Evolutionary conservation across 2,888 invertebrate species (phyloP), one percentile per base, ranked within the genome.

Genomic region (Flabesymbios commensalis): DNA sequence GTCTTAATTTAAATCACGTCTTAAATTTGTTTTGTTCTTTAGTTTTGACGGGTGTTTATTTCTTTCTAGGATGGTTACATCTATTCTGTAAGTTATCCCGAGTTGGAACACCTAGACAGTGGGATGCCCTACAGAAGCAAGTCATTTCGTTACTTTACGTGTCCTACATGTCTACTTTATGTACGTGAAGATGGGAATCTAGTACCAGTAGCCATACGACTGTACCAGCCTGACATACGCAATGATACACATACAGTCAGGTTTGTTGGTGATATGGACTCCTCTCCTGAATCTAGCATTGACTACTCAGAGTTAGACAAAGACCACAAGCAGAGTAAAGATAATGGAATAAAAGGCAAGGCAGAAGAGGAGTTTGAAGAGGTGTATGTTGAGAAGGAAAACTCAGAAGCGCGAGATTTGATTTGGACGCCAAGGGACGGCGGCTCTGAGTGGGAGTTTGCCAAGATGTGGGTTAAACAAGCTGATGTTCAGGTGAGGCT

Each of bases 401-500:
- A 2, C 10, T 5, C 26, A 4, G 56, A 36, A n/a, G 29, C 22
- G 3, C 24, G 24, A 22, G 26, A 17, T 3, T 51, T 28, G 24
- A 57, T 62, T 7, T 63, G 42, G 45, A 63, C 60, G 3, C 56
- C 63, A 14, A 22, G 22, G 24, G 63, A 63, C 52, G n/a, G n/a
- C 43, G 28, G 2, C 10, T 19, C 19, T 26, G 67, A 65, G 31
- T 69, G 69, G 69, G 19, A 55, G 2, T 39, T 64, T 17, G 67
- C 69, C 31, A 69, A 69, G 52, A 65, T 69, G 67, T 68, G 63
- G 60, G 65, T 68, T 33, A 58, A 62, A 2, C 26, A 41, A 22
- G 69, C 69, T 2, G 69, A 68, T 43, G 59, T 59, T n/a, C 69
- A 69, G n/a, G n/a, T n/a, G n/a, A n/a, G n/a, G n/a, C n/a, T n/a